Evolutionary conservation across 1,140 invertebrate species (phyloP).

Genomic region (Tetragnatha versicolor): DNA sequence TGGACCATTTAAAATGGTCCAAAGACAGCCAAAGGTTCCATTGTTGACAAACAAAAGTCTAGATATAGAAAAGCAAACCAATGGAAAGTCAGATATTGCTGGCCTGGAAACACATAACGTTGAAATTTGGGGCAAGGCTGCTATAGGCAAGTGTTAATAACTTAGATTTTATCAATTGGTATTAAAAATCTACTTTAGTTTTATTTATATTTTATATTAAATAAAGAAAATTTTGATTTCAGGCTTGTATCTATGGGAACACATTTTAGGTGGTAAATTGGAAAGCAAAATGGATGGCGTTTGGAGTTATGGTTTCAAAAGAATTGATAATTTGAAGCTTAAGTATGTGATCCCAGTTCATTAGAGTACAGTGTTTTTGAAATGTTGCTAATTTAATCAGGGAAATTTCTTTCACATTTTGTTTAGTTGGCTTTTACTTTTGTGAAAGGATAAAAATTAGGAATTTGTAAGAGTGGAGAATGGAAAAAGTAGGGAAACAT

Average conservation of each 20-base stretch:
- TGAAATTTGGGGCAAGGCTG: slow-evolving; percentile 69
- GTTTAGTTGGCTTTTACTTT: too few relatives aligned
- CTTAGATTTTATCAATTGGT: neutral
- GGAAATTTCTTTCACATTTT: too few relatives aligned
- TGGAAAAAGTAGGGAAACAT: too few relatives aligned
- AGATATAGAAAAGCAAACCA: slow-evolving; percentile 45
- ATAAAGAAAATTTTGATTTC: neutral
- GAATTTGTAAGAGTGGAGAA: too few relatives aligned
- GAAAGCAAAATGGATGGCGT: slow-evolving; percentile 63
- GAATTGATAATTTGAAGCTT: slow-evolving; percentile 63
- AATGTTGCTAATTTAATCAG: too few relatives aligned
- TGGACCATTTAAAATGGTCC: neutral
- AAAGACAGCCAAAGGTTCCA: neutral
- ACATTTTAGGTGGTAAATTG: slow-evolving; percentile 66
- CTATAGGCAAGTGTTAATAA: slow-evolving; percentile 64
- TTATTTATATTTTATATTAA: neutral
- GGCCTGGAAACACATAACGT: slow-evolving; percentile 58
- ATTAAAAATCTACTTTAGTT: neutral
- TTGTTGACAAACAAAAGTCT: slow-evolving; percentile 30
- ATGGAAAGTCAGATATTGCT: slow-evolving; percentile 44
- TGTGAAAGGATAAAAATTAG: too few relatives aligned
- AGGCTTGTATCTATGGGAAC: slow-evolving; percentile 69
- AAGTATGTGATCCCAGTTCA: slow-evolving; percentile 58
- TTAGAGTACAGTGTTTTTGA: too few relatives aligned
- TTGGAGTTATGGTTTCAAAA: slow-evolving; percentile 65